Evolutionary conservation across 2,888 invertebrate species (phyloP).

Genomic region (Noctua fimbriata): DNA sequence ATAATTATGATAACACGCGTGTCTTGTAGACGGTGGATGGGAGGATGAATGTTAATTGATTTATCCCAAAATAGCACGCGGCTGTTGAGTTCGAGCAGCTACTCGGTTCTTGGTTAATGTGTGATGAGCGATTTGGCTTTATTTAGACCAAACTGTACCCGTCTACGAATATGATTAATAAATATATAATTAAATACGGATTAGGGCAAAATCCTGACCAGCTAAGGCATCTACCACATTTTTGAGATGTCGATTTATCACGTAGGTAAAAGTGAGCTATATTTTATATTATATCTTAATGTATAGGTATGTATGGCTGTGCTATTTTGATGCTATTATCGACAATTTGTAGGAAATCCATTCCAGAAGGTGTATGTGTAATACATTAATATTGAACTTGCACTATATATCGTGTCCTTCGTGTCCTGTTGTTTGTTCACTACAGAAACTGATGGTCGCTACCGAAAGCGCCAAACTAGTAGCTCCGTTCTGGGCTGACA

Average conservation of each 20-base stretch:
- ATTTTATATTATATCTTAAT: too few relatives aligned
- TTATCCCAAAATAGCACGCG: conserved; percentile 42
- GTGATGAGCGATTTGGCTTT: conserved; percentile 7
- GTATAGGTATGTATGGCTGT: neutral
- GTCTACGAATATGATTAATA: neutral
- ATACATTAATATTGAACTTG: too few relatives aligned
- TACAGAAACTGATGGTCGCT: too few relatives aligned
- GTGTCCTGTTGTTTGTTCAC: too few relatives aligned
- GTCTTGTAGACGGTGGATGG: neutral
- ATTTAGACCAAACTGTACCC: conserved; percentile 16
- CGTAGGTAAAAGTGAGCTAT: neutral
- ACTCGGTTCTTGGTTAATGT: conserved; percentile 29
- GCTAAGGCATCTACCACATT: neutral
- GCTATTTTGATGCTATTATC: neutral
- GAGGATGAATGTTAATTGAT: conserved; percentile 37
- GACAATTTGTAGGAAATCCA: neutral
- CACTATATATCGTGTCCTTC: too few relatives aligned
- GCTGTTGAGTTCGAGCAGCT: conserved; percentile 5
- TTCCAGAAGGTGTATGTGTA: neutral
- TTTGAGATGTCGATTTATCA: neutral
- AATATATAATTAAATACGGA: neutral
- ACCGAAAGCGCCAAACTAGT: too few relatives aligned
- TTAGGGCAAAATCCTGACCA: neutral
- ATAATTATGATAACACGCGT: conserved; percentile 7
- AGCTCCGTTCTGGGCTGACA: too few relatives aligned